These are phyloP conservation scores for Brotula barbata DNA, from an alignment of 2,797 vertebrate genomes.

Conservation along the genomic window DNA sequence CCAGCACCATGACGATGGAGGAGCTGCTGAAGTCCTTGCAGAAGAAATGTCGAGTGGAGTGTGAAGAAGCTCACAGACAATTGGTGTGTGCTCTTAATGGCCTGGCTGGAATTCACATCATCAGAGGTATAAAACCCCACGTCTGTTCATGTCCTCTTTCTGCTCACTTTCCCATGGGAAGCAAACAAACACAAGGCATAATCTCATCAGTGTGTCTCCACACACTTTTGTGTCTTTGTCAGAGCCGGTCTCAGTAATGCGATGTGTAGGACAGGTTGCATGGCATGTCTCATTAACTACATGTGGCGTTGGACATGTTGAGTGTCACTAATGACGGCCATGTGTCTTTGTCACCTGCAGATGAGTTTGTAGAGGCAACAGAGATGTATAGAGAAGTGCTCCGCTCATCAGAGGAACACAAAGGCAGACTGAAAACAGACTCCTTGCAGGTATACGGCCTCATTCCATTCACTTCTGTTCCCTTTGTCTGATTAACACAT, in stretches of 20 bases:
- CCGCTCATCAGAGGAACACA: constrained; percentile 98
- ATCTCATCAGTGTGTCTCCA: constrained; percentile 41
- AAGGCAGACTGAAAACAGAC: constrained; percentile 94
- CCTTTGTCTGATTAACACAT: constrained; percentile 17
- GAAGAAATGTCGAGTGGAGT: constrained; percentile 97
- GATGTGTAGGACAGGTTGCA: constrained; percentile 9
- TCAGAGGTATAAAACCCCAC: constrained; percentile 85
- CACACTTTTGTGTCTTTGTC: constrained; percentile 15
- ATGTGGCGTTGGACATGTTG: constrained; percentile 7
- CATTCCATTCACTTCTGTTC: neutral
- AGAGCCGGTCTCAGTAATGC: constrained; percentile 12
- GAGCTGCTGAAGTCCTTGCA: constrained; percentile 94
- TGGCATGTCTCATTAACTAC: constrained; percentile 30
- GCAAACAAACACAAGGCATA: constrained; percentile 35
- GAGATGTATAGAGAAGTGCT: constrained; percentile 97
- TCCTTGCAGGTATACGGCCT: constrained; percentile 88
- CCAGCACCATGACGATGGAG: constrained; percentile 99
- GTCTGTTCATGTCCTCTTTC: constrained; percentile 6
- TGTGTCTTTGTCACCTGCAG: constrained; percentile 67
- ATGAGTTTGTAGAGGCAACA: constrained; percentile 84
- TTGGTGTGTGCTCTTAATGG: constrained; percentile 97
- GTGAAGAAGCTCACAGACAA: constrained; percentile 96
- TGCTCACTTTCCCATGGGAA: constrained; percentile 72
- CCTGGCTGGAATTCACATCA: constrained; percentile 97
- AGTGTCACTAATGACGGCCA: constrained; percentile 21